Evolutionary conservation across 2,888 invertebrate species (phyloP), one percentile per base, ranked within the genome.

Genomic region (Leptopilina syphax): DNA sequence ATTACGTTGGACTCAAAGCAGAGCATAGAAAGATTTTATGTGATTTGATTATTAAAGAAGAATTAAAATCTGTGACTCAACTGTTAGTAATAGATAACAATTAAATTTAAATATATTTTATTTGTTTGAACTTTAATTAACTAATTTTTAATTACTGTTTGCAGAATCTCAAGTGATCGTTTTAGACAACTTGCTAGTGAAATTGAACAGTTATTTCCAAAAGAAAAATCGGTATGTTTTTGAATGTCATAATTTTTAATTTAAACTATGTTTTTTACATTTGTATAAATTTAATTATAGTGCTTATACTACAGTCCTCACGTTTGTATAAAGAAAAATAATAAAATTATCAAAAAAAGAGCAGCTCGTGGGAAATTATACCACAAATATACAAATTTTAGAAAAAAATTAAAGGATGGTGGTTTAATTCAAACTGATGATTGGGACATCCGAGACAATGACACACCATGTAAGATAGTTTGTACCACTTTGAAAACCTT

Each of bases 171-270:
- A 3, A 60, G 57, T 18, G 57, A 60, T 60, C 57, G 57, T 60
- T 60, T 60, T n/a, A 60, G n/a, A 60, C 3, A n/a, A 60, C 57
- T 60, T 6, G 57, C 57, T 18, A 60, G 57, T 60, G 57, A 60
- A 7, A 18, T 60, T 60, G n/a, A 60, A n/a, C 57, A 60, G n/a
- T 60, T 60, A 60, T 60, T 60, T 60, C 57, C 57, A 60, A 60
- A 60, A n/a, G 57, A 60, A 60, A 60, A 60, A n/a, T n/a, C 57
- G n/a, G 57, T 60, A 60, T 60, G 57, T n/a, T n/a, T n/a, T 60
- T 60, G 0, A n/a, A 60, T 60, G n/a, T 60, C 8, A 44, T 7
- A 44, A 44, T 44, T 13, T 18, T n/a, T 60, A n/a, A 60, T 60
- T n/a, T 60, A 60, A n/a, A n/a, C n/a, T 6, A 60, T 60, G 3